Conservation (phyloP, 1,140 invertebrate species). For the Akabosia matsudoensis region DNA sequence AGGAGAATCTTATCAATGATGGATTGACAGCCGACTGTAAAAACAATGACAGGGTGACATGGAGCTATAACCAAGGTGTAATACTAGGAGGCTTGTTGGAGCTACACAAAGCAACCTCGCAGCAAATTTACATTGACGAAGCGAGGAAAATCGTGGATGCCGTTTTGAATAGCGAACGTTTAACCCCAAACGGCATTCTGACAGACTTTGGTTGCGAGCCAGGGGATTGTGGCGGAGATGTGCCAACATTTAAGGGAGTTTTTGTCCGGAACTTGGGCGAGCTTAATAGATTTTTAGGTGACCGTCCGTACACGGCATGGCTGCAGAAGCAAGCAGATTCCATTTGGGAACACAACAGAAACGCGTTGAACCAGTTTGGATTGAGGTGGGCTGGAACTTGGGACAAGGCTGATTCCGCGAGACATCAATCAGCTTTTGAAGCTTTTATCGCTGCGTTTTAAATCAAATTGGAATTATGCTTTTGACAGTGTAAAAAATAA, state of each 20-base stretch:
- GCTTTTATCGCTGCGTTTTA: constrained; percentile 34
- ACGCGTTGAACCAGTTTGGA: constrained; percentile 42
- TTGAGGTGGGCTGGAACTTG: constrained; percentile 33
- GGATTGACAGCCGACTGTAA: constrained; percentile 33
- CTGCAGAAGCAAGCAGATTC: constrained; percentile 25
- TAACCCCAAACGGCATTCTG: constrained; percentile 38
- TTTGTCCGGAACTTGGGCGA: constrained; percentile 43
- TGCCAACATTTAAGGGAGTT: constrained; percentile 10
- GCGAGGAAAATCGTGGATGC: constrained; percentile 39
- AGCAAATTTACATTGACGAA: constrained; percentile 9
- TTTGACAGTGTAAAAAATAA: no score
- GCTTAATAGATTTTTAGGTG: constrained; percentile 32
- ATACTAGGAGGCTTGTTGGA: constrained; percentile 42
- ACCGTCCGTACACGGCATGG: constrained; percentile 32
- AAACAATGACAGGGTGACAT: constrained; percentile 42
- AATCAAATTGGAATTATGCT: no score
- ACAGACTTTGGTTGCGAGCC: constrained; percentile 27
- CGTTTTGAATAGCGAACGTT: constrained; percentile 29
- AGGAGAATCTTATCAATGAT: constrained; percentile 29
- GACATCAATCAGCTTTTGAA: constrained; percentile 38
- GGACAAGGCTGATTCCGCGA: constrained; percentile 30
- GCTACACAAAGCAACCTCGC: constrained; percentile 28
- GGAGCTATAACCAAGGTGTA: constrained; percentile 45
- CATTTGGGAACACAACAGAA: constrained; percentile 33
- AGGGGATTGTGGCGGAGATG: constrained; percentile 30